Evolutionary conservation across 2,113 vertebrate genomes (phyloP).

Genomic region (Xenus cinereus): DNA sequence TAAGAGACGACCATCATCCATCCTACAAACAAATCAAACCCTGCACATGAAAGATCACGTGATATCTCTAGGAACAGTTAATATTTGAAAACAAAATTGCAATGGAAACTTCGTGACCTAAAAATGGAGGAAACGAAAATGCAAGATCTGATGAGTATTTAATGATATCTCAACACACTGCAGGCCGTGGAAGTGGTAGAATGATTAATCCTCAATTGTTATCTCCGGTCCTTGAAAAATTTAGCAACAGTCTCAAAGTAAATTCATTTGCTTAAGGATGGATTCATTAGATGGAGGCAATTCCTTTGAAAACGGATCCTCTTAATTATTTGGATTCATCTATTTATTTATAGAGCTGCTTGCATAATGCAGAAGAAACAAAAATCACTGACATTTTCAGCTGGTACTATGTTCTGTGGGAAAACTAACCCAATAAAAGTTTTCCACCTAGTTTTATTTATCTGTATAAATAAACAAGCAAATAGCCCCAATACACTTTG

Average conservation of each 20-base stretch:
- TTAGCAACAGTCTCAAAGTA: constrained; percentile 2
- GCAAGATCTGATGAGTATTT: not conserved
- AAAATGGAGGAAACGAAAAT: not conserved
- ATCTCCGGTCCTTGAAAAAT: not conserved
- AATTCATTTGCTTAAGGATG: constrained; percentile 21
- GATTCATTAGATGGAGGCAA: not conserved
- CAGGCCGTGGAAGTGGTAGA: not conserved
- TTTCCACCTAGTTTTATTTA: constrained; percentile 25
- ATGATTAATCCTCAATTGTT: constrained; percentile 3
- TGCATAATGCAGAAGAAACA: constrained; percentile 9
- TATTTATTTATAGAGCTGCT: constrained; percentile 26
- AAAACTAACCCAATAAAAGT: constrained; percentile 12
- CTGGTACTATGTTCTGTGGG: not conserved
- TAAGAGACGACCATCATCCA: constrained; percentile 91
- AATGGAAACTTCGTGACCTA: not conserved
- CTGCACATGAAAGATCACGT: not conserved
- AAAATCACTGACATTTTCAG: not conserved
- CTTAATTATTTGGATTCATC: not conserved
- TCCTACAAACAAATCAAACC: constrained; percentile 72
- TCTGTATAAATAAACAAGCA: not conserved
- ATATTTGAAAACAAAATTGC: not conserved
- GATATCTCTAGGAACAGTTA: not conserved
- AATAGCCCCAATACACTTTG: not conserved
- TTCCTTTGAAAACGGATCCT: constrained; percentile 16
- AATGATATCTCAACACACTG: not conserved